Evolutionary conservation across 2,797 vertebrate species (phyloP).

Genomic region (Notolabrus celidotus): DNA sequence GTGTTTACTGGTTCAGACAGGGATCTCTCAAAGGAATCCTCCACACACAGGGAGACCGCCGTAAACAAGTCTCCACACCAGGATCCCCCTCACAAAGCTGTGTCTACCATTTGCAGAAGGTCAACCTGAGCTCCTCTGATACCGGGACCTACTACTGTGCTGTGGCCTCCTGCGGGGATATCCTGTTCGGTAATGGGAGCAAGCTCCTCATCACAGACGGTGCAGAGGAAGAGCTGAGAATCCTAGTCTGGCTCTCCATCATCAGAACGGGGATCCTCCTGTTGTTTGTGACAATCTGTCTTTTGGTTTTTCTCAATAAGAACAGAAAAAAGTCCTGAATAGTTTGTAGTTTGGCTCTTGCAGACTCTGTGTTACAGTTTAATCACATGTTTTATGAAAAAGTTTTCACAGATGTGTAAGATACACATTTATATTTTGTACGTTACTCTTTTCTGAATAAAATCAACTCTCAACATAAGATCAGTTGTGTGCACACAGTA

Average conservation of each 20-base stretch:
- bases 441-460: constrained; percentile 1
- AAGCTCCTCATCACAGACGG: constrained; percentile 21
- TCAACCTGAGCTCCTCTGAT: constrained; percentile 42
- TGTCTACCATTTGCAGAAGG: constrained; percentile 61
- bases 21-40: constrained; percentile 52
- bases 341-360: not conserved
- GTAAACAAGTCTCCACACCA: not conserved
- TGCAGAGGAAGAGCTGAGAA: constrained; percentile 2
- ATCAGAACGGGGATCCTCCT: constrained; percentile 31
- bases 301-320: constrained; percentile 16
- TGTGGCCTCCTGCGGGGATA: constrained; percentile 64
- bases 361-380: not conserved
- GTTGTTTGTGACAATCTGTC: constrained; percentile 2
- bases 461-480: not conserved
- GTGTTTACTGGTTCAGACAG: constrained; percentile 70
- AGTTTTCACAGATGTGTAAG: not conserved
- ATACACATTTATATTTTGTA: not conserved
- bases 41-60: constrained; percentile 20
- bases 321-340: not conserved
- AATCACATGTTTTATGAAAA: too few species aligned
- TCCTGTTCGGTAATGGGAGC: constrained; percentile 59
- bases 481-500: too few species aligned
- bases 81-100: constrained; percentile 41
- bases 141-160: constrained; percentile 68
- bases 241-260: constrained; percentile 54